Base-by-base conservation (phyloP, 2,888 invertebrate genomes). In the Drosophila kambysellisi region DNA sequence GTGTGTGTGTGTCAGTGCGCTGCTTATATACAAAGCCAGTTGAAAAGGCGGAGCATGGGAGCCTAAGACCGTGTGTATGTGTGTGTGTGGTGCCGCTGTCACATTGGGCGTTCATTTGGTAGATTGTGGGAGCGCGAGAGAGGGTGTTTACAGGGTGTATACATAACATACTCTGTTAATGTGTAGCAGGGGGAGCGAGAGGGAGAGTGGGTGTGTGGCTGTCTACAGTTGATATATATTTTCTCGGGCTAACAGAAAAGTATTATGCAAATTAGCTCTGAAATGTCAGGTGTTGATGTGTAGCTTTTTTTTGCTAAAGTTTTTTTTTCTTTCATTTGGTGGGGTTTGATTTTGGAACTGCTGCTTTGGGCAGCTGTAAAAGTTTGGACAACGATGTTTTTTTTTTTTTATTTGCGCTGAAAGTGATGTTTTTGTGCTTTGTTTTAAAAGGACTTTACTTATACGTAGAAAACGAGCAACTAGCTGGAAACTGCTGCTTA, bases 1-100 rank as follows among this genome's bases (percentile, higher is more conserved):
- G 53, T 43, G 54, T 50, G 20, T 64, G 29, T 64, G 32, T 68
- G 46, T 60, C 56, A 46, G 35, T 20, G 48, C 20, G 46, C 64
- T 70, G 61, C 65, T 60, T 77, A 77, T 77, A n/a, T 77, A 77
- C 76, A 70, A 65, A 57, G 62, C 56, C 69, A 71, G 64, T 25
- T 20, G 63, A 80, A 82, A 88, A 91, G 91, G 91, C 91, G 91
- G 91, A 89, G 91, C 91, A 91, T 91, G 91, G 89, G 91, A 82
- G 78, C 29, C 39, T 12, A 39, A 43, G 43, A 15, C 1, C 41
- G 7, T 81, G 70, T 46, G 46, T 46, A 12, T 20, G 8, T 30
- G 9, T 81, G 70, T 53, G 73, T 75, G 69, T 67, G 76, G 71
- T 72, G 67, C 61, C 53, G 67, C 59, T 75, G 70, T 75, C 74